Evolutionary conservation across 2,797 vertebrate genomes (phyloP).

Genomic region (Florisuga fusca): DNA sequence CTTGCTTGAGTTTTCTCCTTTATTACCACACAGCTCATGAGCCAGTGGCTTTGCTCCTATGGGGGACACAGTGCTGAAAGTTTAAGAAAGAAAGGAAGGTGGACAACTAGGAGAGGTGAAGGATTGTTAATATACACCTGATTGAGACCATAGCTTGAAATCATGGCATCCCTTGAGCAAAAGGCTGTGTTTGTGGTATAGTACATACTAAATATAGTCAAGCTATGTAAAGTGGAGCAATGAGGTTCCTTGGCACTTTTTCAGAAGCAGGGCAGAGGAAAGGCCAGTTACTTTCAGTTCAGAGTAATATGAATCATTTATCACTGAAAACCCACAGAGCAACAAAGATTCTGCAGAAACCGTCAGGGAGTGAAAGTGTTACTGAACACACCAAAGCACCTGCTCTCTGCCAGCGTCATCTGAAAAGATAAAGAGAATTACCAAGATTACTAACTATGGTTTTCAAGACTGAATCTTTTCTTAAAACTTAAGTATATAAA

Average conservation of each 20-base stretch:
- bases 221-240: constrained; percentile 14
- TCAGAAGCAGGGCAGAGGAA: not conserved
- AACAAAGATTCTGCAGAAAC: not conserved
- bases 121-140: fast-evolving
- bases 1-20: not conserved
- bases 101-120: not conserved
- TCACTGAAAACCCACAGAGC: not conserved
- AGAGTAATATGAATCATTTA: not conserved
- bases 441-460: not conserved
- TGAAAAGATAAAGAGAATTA: not conserved
- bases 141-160: not conserved
- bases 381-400: not conserved
- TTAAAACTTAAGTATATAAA: not conserved
- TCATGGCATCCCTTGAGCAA: not conserved
- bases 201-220: constrained; percentile 55
- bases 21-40: not conserved
- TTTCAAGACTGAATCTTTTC: not conserved
- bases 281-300: not conserved
- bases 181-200: not conserved
- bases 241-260: not conserved
- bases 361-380: not conserved
- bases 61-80: not conserved
- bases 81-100: not conserved
- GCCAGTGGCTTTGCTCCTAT: not conserved
- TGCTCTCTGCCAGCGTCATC: not conserved